These are phyloP conservation scores for Sipunculus nudus DNA, from an alignment of 2,888 invertebrate genomes.

Conservation along the genomic window DNA sequence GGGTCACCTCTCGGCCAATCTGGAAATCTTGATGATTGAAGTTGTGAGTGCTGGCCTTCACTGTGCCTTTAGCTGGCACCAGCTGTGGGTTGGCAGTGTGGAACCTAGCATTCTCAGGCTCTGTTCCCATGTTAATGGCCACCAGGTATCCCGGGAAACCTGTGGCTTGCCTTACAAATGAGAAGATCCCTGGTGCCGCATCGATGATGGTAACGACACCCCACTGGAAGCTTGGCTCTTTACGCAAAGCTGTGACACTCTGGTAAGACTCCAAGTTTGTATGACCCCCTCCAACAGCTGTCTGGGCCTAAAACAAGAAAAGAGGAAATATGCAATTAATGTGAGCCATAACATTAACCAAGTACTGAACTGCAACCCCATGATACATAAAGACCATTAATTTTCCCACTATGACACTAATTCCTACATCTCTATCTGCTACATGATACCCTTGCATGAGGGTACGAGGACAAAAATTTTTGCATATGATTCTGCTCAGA, in stretches of 20 bases:
- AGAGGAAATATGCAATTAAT: neutral
- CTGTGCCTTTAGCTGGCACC: conserved; percentile 17
- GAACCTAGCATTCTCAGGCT: conserved; percentile 16
- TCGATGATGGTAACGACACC: conserved; percentile 46
- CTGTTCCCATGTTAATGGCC: conserved; percentile 53
- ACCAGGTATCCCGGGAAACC: conserved; percentile 60
- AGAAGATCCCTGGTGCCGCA: conserved; percentile 53
- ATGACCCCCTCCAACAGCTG: conserved; percentile 43
- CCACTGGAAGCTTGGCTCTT: conserved; percentile 59
- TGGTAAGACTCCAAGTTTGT: conserved; percentile 47
- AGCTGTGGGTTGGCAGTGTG: conserved; percentile 1
- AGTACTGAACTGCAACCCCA: too few relatives aligned
- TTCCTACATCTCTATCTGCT: too few relatives aligned
- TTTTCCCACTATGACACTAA: too few relatives aligned
- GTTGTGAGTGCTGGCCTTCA: conserved; percentile 36
- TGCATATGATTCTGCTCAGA: too few relatives aligned
- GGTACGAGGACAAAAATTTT: too few relatives aligned
- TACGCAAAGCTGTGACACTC: conserved; percentile 46
- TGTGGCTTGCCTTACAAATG: conserved; percentile 54
- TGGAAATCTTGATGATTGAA: conserved; percentile 25
- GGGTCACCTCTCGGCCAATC: conserved; percentile 15
- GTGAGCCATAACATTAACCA: too few relatives aligned
- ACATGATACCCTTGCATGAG: too few relatives aligned
- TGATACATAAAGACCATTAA: too few relatives aligned
- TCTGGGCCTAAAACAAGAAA: conserved; percentile 43